Conservation (phyloP, 1,140 invertebrate genomes). For the Rhopalosiphum maidis region DNA sequence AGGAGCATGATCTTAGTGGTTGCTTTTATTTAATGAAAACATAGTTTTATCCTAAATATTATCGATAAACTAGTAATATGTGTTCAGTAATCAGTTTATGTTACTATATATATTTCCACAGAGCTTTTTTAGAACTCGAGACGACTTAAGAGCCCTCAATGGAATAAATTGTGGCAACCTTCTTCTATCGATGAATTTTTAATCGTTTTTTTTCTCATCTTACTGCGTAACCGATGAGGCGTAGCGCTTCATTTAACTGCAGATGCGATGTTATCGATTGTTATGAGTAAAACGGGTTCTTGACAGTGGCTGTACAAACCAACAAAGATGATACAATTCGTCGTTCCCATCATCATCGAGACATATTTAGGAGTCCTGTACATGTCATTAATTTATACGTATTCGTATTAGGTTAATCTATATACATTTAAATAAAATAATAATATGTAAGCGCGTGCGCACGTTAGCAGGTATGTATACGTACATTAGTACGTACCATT, state of each 20-base stretch:
- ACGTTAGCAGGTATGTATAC: background rate
- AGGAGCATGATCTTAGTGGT: background rate
- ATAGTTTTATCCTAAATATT: background rate
- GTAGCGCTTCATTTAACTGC: background rate
- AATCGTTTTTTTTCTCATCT: background rate
- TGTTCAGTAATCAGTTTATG: background rate
- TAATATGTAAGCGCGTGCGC: background rate
- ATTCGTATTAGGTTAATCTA: background rate
- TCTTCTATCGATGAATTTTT: background rate
- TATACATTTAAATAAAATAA: background rate
- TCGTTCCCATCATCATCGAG: background rate
- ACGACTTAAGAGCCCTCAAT: background rate
- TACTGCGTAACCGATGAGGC: background rate
- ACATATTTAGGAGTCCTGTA: background rate
- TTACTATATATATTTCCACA: background rate
- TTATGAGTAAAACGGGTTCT: background rate
- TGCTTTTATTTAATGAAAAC: background rate
- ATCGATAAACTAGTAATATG: background rate
- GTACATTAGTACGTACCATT: background rate
- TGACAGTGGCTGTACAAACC: background rate
- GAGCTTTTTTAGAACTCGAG: background rate
- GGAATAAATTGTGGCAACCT: background rate
- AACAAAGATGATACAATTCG: background rate
- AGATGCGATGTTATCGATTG: background rate
- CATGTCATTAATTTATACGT: background rate